These are phyloP conservation scores for Proterorhinus semilunaris DNA, from an alignment of 2,113 vertebrate genomes.

Conservation along the genomic window DNA sequence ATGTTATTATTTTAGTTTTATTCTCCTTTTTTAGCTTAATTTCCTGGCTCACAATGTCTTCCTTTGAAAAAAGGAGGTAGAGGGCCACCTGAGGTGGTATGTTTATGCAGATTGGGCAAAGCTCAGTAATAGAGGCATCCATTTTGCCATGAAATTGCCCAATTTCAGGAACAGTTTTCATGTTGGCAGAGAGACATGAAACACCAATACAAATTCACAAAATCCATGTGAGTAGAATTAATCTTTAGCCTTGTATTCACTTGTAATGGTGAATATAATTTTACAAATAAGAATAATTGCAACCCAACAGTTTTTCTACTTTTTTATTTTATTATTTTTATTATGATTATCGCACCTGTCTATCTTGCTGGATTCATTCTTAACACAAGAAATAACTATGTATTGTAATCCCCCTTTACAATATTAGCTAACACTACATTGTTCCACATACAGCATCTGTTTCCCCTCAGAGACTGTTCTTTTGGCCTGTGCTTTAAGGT, in stretches of 20 bases:
- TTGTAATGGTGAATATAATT: conserved; percentile 2
- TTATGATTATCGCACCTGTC: too few species aligned
- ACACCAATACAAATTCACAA: conserved; percentile 14
- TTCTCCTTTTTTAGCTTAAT: conserved; percentile 17
- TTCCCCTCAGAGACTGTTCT: conserved; percentile 4
- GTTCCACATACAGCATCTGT: conserved; percentile 1
- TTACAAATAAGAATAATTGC: neutral
- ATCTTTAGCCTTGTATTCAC: neutral
- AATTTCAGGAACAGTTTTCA: conserved; percentile 35
- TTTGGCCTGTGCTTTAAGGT: conserved; percentile 16
- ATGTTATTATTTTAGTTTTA: conserved; percentile 20
- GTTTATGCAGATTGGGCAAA: conserved; percentile 38
- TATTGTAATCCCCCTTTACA: neutral
- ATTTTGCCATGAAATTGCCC: conserved; percentile 38
- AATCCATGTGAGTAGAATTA: conserved; percentile 10
- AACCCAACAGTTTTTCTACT: too few species aligned
- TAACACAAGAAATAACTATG: too few species aligned
- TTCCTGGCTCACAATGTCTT: conserved; percentile 23
- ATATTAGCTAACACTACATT: neutral
- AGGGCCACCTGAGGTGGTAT: conserved; percentile 18
- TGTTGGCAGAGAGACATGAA: conserved; percentile 4
- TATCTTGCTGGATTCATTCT: too few species aligned
- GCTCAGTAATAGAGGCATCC: conserved; percentile 21
- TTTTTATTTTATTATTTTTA: too few species aligned
- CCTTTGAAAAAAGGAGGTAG: conserved; percentile 15